These are phyloP conservation scores for Heliconius cydno DNA, from an alignment of 2,888 invertebrate genomes.

Conservation along the genomic window DNA sequence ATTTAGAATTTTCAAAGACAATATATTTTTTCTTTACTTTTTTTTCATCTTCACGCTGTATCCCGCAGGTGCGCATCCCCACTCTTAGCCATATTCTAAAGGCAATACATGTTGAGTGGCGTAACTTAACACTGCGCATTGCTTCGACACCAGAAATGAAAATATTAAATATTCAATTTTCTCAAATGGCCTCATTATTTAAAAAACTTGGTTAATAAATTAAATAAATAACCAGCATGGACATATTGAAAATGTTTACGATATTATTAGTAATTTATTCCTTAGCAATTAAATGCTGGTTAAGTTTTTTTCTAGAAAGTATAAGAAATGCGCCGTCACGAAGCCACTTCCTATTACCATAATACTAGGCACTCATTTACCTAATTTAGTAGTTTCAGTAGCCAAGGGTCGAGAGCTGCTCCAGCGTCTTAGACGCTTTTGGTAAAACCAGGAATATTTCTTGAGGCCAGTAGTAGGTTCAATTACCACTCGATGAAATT, in stretches of 20 bases:
- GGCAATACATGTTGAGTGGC: no score
- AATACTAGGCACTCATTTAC: conserved; percentile 43
- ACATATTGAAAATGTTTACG: neutral
- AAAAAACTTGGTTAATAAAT: neutral
- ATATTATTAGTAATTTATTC: conserved; percentile 5
- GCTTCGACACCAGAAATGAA: no score
- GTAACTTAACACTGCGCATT: no score
- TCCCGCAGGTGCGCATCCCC: no score
- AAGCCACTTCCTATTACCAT: conserved; percentile 44
- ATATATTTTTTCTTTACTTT: no score
- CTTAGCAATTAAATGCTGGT: conserved; percentile 26
- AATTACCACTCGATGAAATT: no score
- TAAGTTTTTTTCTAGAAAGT: conserved; percentile 39
- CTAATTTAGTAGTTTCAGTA: conserved; percentile 46
- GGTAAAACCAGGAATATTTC: conserved; percentile 15
- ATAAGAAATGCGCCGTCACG: conserved; percentile 46
- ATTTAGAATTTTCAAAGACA: no score
- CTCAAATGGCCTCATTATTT: no score
- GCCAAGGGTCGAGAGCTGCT: conserved; percentile 34
- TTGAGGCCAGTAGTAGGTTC: no score
- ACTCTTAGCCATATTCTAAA: no score
- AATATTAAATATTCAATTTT: no score
- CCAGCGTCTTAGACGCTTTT: conserved; percentile 31
- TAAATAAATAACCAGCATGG: neutral
- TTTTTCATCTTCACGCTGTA: no score